Percentiles rank a stretch among this genome's conserved stretches.
phyloP scores from a whole-genome alignment of 2,113 vertebrate genomes.

The Daubentonia madagascariensis region DNA sequence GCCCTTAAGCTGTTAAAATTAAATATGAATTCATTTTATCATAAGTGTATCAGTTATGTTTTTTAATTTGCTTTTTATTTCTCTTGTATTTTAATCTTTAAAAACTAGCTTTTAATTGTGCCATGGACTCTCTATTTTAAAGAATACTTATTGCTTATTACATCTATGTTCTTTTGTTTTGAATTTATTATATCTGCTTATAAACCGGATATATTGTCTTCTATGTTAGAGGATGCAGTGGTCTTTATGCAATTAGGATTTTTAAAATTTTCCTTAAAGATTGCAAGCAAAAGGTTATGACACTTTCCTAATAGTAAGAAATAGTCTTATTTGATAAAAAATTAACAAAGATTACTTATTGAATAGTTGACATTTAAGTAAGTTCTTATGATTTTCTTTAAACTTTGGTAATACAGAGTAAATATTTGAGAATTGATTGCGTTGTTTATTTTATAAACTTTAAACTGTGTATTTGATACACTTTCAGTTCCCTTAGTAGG shows the following conservation, averaged over 20 bases:
- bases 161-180: not conserved
- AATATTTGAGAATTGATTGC: not conserved
- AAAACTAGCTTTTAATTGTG: not conserved
- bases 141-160: not conserved
- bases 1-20: not conserved
- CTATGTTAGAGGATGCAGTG: not conserved
- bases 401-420: not conserved
- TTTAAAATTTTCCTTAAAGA: not conserved
- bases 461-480: not conserved
- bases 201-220: constrained; percentile 42
- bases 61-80: constrained; percentile 44
- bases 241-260: not conserved
- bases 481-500: not conserved
- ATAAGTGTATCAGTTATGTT: not conserved
- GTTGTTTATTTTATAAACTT: not conserved
- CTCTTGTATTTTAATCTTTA: constrained; percentile 13
- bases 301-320: not conserved
- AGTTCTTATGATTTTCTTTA: not conserved
- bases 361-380: not conserved
- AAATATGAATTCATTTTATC: constrained; percentile 33
- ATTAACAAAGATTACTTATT: not conserved
- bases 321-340: not conserved
- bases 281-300: not conserved
- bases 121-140: constrained; percentile 1
- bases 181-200: not conserved